phyloP scores from a whole-genome alignment of 92 coral and sea anemone genomes.

The Diadumene lineata region DNA sequence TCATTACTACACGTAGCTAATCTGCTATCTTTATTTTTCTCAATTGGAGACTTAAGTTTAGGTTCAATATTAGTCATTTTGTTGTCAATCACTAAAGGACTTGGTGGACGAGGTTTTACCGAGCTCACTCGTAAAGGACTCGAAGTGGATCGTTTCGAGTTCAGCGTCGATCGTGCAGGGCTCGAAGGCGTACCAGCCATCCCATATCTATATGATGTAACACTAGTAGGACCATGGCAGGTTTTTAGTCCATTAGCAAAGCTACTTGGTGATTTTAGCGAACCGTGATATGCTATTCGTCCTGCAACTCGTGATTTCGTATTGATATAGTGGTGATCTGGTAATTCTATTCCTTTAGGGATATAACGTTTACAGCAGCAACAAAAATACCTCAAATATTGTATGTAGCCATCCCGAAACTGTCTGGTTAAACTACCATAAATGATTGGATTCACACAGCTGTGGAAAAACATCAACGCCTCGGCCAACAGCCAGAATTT shows the following conservation, averaged over 20 bases:
- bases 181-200: constrained; percentile 7
- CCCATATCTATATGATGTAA: constrained; percentile 4
- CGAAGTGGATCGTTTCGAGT: neutral
- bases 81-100: constrained; percentile 9
- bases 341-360: constrained; percentile 2
- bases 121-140: neutral
- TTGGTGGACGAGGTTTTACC: neutral
- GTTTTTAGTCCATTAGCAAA: constrained; percentile 7
- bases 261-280: constrained; percentile 21
- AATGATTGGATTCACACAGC: constrained; percentile 82
- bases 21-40: neutral
- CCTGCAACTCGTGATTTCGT: constrained; percentile 5
- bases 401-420: constrained; percentile 81
- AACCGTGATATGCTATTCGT: neutral
- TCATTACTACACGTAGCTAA: neutral
- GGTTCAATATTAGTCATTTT: neutral
- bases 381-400: constrained; percentile 37
- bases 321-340: constrained; percentile 6
- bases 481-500: constrained; percentile 80
- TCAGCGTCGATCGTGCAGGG: constrained; percentile 8
- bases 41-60: neutral
- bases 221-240: constrained; percentile 7
- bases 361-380: constrained; percentile 48
- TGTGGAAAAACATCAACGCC: constrained; percentile 76
- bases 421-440: constrained; percentile 82